Evolutionary conservation across 1,140 invertebrate genomes (phyloP).

Genomic region (Leucophenga varia): DNA sequence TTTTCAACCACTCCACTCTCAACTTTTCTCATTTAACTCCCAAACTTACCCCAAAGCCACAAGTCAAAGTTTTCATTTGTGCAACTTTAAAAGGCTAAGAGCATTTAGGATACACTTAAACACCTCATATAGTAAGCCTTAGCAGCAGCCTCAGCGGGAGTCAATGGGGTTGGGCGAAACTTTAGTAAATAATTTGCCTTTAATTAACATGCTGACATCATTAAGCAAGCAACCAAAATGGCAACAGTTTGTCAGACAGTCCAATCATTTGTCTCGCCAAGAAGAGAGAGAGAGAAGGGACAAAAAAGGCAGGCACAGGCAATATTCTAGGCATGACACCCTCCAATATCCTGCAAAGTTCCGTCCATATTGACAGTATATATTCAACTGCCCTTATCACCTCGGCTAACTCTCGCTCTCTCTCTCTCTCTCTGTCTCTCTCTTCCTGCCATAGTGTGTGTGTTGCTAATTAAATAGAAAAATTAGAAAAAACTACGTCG

Average conservation of each 20-base stretch:
- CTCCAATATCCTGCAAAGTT: slow-evolving; percentile 5
- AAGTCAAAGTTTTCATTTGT: no score
- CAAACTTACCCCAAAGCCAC: no score
- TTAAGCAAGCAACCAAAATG: slow-evolving; percentile 30
- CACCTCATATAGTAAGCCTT: no score
- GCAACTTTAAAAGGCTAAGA: no score
- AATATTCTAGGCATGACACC: no score
- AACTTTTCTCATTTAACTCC: no score
- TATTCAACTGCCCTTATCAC: no score
- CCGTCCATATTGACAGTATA: slow-evolving; percentile 33
- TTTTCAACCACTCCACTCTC: no score
- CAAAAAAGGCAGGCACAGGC: no score
- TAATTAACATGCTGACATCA: slow-evolving; percentile 50
- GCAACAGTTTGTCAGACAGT: slow-evolving; percentile 36
- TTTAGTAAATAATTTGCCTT: slow-evolving; percentile 43
- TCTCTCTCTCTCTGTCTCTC: no score
- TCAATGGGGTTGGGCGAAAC: not conserved
- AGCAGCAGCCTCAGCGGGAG: no score
- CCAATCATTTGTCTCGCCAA: slow-evolving; percentile 35
- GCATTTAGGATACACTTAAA: slow-evolving; percentile 25
- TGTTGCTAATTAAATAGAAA: slow-evolving; percentile 46
- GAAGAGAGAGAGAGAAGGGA: not conserved
- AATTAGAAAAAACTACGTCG: slow-evolving; percentile 46
- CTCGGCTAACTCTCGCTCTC: no score
- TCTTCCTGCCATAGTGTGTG: not conserved